Percentiles rank a stretch among this genome's conserved stretches.
phyloP scores from a whole-genome alignment of 2,888 invertebrate species.

The Eremobia ochroleuca region DNA sequence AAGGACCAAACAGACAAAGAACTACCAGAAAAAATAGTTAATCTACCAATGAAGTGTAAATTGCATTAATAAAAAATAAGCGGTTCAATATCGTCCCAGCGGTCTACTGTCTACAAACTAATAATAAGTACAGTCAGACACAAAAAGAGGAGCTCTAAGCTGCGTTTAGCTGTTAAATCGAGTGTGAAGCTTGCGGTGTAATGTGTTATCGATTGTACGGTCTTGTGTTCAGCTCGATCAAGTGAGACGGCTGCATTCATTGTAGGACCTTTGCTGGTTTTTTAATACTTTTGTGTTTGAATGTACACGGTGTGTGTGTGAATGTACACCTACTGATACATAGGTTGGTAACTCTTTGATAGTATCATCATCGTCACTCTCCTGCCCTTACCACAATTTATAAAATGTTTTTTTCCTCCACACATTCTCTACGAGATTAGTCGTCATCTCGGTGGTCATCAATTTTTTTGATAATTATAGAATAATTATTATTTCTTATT shows the following conservation, averaged over 20 bases:
- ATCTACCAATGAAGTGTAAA: constrained; percentile 39
- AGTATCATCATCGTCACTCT: neutral
- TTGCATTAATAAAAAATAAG: constrained; percentile 28
- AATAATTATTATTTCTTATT: neutral
- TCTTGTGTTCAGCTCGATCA: constrained; percentile 59
- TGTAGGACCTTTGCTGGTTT: constrained; percentile 41
- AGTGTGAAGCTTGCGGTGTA: constrained; percentile 67
- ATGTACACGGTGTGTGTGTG: constrained; percentile 7
- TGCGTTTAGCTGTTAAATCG: constrained; percentile 67
- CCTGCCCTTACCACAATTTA: too few species aligned
- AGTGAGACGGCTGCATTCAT: constrained; percentile 54
- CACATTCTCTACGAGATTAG: too few species aligned
- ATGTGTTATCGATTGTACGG: constrained; percentile 63
- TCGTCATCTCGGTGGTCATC: too few species aligned
- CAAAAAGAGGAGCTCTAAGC: constrained; percentile 59
- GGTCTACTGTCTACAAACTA: constrained; percentile 35
- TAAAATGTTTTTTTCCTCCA: too few species aligned
- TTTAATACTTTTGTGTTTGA: constrained; percentile 37
- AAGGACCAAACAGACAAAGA: neutral
- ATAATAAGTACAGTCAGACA: constrained; percentile 57
- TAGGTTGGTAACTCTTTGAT: neutral
- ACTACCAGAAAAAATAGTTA: constrained; percentile 4
- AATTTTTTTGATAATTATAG: neutral
- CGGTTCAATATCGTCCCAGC: constrained; percentile 13
- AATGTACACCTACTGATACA: neutral